Evolutionary conservation across 2,888 invertebrate genomes (phyloP).

Genomic region (Leistus spinibarbis): DNA sequence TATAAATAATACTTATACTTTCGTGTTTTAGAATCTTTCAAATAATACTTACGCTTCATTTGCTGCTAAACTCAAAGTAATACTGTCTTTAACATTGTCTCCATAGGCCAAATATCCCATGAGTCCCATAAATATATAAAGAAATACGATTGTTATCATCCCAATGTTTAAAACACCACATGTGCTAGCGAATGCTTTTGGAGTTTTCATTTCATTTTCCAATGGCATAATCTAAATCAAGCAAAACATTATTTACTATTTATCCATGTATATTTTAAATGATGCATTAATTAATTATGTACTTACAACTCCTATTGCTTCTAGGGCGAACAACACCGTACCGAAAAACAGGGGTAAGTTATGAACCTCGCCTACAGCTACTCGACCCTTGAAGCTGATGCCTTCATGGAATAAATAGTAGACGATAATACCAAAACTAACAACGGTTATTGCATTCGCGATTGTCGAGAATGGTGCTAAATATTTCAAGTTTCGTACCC

Average conservation of each 20-base stretch:
- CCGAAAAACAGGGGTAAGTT: constrained; percentile 84
- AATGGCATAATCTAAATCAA: constrained; percentile 79
- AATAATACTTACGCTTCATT: constrained; percentile 66
- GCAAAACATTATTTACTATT: background rate
- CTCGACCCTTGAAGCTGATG: constrained; percentile 59
- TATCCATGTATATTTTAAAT: background rate
- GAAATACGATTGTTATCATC: constrained; percentile 78
- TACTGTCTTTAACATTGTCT: constrained; percentile 71
- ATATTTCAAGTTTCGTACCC: constrained; percentile 75
- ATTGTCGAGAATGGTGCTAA: constrained; percentile 83
- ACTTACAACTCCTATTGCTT: constrained; percentile 79
- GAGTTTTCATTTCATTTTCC: constrained; percentile 93
- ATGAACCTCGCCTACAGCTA: constrained; percentile 58
- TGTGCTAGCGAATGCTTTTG: constrained; percentile 77
- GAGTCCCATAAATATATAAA: constrained; percentile 90
- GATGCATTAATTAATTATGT: background rate
- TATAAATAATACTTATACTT: background rate
- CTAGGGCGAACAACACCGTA: constrained; percentile 88
- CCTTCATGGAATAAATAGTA: constrained; percentile 72
- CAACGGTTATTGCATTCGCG: constrained; percentile 79
- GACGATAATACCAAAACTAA: constrained; percentile 77
- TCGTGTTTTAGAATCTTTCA: background rate
- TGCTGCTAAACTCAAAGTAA: constrained; percentile 83
- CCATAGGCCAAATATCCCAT: constrained; percentile 92
- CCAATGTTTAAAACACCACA: constrained; percentile 85